A percentile compares a stretch with the other conserved stretches of the same genome.
These are phyloP conservation scores for Austrofundulus limnaeus DNA, from an alignment of 2,113 vertebrate species.

Conservation along the genomic window DNA sequence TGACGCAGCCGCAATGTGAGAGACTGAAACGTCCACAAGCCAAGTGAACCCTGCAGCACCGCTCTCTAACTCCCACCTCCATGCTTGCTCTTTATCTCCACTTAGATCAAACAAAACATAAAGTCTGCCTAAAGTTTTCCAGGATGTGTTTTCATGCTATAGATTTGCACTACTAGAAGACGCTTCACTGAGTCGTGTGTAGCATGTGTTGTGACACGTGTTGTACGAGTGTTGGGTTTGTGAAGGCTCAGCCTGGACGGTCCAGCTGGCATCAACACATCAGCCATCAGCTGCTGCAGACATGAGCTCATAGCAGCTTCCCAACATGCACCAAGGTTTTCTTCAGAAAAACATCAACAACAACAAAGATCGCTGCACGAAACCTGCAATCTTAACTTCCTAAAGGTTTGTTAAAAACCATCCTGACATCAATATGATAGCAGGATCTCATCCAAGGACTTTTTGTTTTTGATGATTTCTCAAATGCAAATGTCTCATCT, in stretches of 20 bases:
- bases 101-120: neutral
- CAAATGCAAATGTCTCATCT: too few species aligned
- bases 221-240: neutral
- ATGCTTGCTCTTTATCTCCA: slow-evolving; percentile 9
- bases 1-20: slow-evolving; percentile 32
- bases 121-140: neutral
- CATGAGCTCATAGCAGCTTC: slow-evolving; percentile 23
- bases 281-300: slow-evolving; percentile 40
- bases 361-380: neutral
- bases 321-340: neutral
- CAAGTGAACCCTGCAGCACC: slow-evolving; percentile 13
- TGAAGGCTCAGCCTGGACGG: slow-evolving; percentile 18
- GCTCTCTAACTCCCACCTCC: neutral
- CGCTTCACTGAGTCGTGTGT: neutral
- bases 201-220: slow-evolving; percentile 51
- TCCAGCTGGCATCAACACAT: slow-evolving; percentile 33
- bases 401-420: neutral
- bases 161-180: slow-evolving; percentile 4
- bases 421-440: neutral
- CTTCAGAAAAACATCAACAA: neutral
- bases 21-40: slow-evolving; percentile 2
- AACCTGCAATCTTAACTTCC: neutral
- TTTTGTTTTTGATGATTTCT: neutral
- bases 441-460: neutral
- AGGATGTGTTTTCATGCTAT: neutral